Conservation (phyloP, 1,140 invertebrate genomes). For the Eupeodes corollae region DNA sequence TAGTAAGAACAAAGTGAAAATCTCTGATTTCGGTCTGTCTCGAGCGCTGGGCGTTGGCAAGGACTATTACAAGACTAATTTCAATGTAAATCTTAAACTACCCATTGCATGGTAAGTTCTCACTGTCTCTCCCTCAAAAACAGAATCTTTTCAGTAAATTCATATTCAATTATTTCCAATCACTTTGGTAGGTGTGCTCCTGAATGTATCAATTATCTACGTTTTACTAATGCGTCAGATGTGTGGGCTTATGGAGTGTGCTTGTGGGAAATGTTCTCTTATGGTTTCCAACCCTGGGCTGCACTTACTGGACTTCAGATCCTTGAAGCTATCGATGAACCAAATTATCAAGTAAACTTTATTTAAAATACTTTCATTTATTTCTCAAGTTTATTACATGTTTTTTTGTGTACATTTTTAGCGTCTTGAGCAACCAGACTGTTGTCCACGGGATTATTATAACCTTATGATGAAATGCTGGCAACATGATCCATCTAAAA, state of each 20-base stretch:
- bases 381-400: neutral
- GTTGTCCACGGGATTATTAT: slow-evolving; percentile 90
- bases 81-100: slow-evolving; percentile 93
- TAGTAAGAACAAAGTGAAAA: slow-evolving; percentile 92
- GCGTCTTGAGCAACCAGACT: slow-evolving; percentile 82
- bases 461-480: slow-evolving; percentile 89
- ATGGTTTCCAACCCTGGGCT: slow-evolving; percentile 95
- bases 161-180: slow-evolving; percentile 4
- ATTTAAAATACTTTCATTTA: neutral
- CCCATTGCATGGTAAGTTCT: slow-evolving; percentile 86
- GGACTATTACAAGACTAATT: slow-evolving; percentile 98
- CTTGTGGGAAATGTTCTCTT: slow-evolving; percentile 99
- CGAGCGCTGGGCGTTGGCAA: slow-evolving; percentile 92
- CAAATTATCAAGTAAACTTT: slow-evolving; percentile 57
- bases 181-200: slow-evolving; percentile 70
- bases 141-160: slow-evolving; percentile 5
- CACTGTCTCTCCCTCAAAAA: neutral
- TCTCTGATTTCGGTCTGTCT: slow-evolving; percentile 94
- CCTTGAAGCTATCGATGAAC: slow-evolving; percentile 88
- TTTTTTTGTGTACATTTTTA: slow-evolving; percentile 33
- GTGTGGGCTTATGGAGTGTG: slow-evolving; percentile 97
- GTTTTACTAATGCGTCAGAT: slow-evolving; percentile 92
- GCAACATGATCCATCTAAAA: slow-evolving; percentile 78
- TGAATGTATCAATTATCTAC: slow-evolving; percentile 91
- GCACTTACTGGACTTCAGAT: slow-evolving; percentile 92